Percentiles rank a stretch among this genome's conserved stretches.
These are phyloP conservation scores for Mus spicilegus DNA, from an alignment of 2,113 vertebrate species.

Conservation along the genomic window DNA sequence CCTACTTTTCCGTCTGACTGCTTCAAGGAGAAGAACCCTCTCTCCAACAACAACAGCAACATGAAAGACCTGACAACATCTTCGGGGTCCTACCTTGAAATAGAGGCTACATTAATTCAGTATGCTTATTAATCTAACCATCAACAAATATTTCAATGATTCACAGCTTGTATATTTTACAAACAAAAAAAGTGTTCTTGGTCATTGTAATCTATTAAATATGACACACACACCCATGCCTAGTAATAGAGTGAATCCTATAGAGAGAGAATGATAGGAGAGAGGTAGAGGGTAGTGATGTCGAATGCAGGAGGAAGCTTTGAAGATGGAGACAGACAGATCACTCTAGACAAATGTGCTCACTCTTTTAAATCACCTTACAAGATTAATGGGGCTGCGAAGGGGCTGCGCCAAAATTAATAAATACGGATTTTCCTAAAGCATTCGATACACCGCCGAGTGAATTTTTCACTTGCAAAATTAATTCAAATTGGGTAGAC, in stretches of 20 bases:
- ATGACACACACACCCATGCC: neutral
- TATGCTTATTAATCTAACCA: constrained; percentile 20
- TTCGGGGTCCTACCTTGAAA: constrained; percentile 19
- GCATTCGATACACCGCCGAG: constrained; percentile 78
- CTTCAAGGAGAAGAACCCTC: constrained; percentile 2
- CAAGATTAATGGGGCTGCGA: constrained; percentile 76
- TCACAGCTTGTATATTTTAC: constrained; percentile 61
- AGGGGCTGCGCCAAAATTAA: constrained; percentile 74
- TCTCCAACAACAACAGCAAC: neutral
- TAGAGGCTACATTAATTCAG: neutral
- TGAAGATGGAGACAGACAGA: constrained; percentile 68
- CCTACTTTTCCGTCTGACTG: neutral
- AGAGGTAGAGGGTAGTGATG: constrained; percentile 13
- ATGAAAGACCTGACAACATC: constrained; percentile 13
- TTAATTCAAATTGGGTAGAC: constrained; percentile 82
- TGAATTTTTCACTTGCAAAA: constrained; percentile 80
- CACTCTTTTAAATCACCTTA: constrained; percentile 78
- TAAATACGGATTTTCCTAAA: constrained; percentile 77
- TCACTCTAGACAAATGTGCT: constrained; percentile 76
- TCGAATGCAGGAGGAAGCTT: constrained; percentile 56
- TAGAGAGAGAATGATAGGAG: constrained; percentile 58
- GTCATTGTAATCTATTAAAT: constrained; percentile 53
- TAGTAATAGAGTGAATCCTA: constrained; percentile 57
- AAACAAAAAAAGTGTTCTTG: neutral
- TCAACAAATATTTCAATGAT: constrained; percentile 53